A percentile compares a stretch with the other conserved stretches of the same genome.
Conservation (phyloP, 2,888 invertebrate genomes). For the Drosophila sordidapex region DNA sequence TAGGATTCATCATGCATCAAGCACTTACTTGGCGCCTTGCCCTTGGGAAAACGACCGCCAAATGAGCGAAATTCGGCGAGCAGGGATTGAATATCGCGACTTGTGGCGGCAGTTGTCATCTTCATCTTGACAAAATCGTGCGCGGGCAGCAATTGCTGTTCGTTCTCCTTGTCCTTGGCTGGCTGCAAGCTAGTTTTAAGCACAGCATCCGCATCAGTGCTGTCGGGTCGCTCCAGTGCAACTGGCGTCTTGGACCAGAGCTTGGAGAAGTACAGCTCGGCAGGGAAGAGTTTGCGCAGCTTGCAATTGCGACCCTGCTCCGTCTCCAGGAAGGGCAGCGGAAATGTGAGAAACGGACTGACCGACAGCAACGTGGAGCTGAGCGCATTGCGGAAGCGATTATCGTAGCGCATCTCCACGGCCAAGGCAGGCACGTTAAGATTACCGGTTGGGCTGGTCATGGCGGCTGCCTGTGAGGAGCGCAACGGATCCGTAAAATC, state of each 20-base stretch:
- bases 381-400: slow-evolving; percentile 90
- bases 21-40: slow-evolving; percentile 75
- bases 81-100: slow-evolving; percentile 88
- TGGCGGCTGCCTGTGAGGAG: slow-evolving; percentile 82
- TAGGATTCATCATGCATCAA: background rate
- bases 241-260: slow-evolving; percentile 85
- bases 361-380: slow-evolving; percentile 91
- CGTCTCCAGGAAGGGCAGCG: slow-evolving; percentile 94
- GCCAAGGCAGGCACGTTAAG: slow-evolving; percentile 77
- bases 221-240: slow-evolving; percentile 72
- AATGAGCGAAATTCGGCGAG: slow-evolving; percentile 94
- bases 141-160: slow-evolving; percentile 85
- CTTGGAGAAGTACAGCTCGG: slow-evolving; percentile 90
- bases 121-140: slow-evolving; percentile 91
- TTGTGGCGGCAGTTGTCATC: slow-evolving; percentile 88
- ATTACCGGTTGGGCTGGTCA: slow-evolving; percentile 84
- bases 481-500: slow-evolving; percentile 94
- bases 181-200: slow-evolving; percentile 29
- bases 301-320: slow-evolving; percentile 91
- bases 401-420: slow-evolving; percentile 87
- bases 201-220: slow-evolving; percentile 47
- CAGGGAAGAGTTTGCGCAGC: slow-evolving; percentile 90
- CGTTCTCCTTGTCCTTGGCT: slow-evolving; percentile 49
- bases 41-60: slow-evolving; percentile 88
- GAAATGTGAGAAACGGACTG: slow-evolving; percentile 94